These are phyloP conservation scores for Rhinichthys klamathensis DNA, from an alignment of 2,113 vertebrate genomes.

Conservation along the genomic window DNA sequence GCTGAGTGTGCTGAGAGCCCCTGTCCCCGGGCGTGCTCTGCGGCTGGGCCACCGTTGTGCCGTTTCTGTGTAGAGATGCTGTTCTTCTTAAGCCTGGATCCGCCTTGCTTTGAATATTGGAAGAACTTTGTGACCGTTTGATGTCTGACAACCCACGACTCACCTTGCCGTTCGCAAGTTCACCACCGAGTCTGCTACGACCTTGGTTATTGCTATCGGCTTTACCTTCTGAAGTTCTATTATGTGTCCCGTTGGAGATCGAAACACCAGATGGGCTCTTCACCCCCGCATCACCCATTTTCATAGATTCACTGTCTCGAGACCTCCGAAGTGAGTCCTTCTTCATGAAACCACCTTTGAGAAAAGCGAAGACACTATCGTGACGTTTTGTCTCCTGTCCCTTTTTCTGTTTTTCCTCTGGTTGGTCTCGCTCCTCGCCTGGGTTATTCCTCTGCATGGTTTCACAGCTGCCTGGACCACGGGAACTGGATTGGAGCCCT, in stretches of 20 bases:
- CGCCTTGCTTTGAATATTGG: constrained; percentile 77
- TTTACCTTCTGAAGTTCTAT: constrained; percentile 55
- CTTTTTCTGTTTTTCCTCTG: constrained; percentile 56
- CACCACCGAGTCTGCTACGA: constrained; percentile 48
- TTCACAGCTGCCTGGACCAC: constrained; percentile 64
- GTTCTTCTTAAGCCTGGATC: constrained; percentile 69
- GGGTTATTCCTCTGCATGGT: constrained; percentile 61
- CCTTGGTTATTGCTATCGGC: constrained; percentile 52
- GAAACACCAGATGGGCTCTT: constrained; percentile 60
- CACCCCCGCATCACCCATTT: constrained; percentile 48
- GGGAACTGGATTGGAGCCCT: constrained; percentile 63
- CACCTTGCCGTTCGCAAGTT: constrained; percentile 67
- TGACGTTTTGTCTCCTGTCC: constrained; percentile 63
- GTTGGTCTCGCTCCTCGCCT: constrained; percentile 41
- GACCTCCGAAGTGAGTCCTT: constrained; percentile 74
- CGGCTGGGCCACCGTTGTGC: constrained; percentile 52
- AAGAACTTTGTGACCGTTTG: constrained; percentile 83
- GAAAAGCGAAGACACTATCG: constrained; percentile 76
- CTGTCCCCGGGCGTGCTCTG: constrained; percentile 61
- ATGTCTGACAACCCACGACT: constrained; percentile 67
- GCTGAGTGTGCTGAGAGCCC: constrained; percentile 70
- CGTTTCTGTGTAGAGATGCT: constrained; percentile 76
- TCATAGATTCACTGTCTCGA: constrained; percentile 58
- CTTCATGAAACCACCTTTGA: constrained; percentile 78
- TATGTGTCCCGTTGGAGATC: constrained; percentile 69